These are phyloP conservation scores for Synodontis membranacea DNA, from an alignment of 2,113 vertebrate genomes.

Conservation along the genomic window DNA sequence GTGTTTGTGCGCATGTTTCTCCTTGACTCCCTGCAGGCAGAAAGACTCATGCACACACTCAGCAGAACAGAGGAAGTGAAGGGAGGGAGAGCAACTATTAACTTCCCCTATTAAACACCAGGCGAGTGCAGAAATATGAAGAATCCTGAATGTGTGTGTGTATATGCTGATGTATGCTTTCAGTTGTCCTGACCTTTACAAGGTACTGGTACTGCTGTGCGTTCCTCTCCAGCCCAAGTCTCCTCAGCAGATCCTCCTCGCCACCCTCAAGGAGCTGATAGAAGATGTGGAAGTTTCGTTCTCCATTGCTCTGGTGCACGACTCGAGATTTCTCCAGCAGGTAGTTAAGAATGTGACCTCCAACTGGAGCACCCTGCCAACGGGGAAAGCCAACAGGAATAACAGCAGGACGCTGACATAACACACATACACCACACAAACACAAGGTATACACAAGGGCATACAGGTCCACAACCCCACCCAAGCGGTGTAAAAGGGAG, in stretches of 20 bases:
- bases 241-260: constrained; percentile 87
- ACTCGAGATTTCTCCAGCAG: constrained; percentile 98
- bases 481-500: constrained; percentile 32
- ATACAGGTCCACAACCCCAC: constrained; percentile 34
- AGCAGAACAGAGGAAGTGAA: constrained; percentile 45
- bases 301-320: constrained; percentile 94
- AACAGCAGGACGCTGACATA: constrained; percentile 61
- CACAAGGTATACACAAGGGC: constrained; percentile 15
- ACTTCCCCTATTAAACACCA: constrained; percentile 53
- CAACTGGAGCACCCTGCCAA: constrained; percentile 89
- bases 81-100: constrained; percentile 17
- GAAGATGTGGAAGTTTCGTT: constrained; percentile 98
- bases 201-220: constrained; percentile 93
- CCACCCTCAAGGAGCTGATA: constrained; percentile 96
- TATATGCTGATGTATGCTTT: not conserved
- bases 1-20: not conserved
- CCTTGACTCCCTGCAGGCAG: not conserved
- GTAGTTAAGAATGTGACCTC: constrained; percentile 98
- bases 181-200: constrained; percentile 79
- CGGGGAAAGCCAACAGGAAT: constrained; percentile 51
- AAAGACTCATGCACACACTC: constrained; percentile 10
- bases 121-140: constrained; percentile 9
- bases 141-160: constrained; percentile 22
- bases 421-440: constrained; percentile 11
- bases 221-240: constrained; percentile 89